phyloP scores from a whole-genome alignment of 2,113 vertebrate genomes.

The Protomyctophum bolini region DNA sequence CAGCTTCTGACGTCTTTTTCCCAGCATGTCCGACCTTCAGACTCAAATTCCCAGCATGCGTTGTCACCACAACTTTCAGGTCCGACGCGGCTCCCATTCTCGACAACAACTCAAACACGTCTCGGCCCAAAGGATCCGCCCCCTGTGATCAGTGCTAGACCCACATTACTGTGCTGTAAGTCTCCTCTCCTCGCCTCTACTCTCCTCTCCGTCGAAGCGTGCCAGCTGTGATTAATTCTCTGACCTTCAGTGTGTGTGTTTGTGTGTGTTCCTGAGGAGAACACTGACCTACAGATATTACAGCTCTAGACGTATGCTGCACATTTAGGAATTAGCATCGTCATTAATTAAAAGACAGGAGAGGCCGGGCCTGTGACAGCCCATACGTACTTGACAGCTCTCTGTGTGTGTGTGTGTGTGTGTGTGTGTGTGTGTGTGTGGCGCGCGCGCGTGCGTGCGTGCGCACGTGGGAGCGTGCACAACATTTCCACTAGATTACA shows the following conservation, averaged over 20 bases:
- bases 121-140: no score
- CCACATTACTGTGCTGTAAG: neutral
- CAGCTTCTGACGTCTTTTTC: no score
- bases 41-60: no score
- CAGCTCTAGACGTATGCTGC: neutral
- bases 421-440: no score
- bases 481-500: conserved; percentile 47
- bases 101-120: no score
- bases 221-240: conserved; percentile 38
- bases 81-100: no score
- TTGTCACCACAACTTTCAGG: no score
- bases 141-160: neutral
- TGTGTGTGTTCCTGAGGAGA: conserved; percentile 17
- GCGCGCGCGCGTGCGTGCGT: no score
- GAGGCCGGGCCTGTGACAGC: neutral
- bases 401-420: neutral
- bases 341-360: conserved; percentile 33
- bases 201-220: neutral
- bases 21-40: no score
- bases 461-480: neutral
- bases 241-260: conserved; percentile 41
- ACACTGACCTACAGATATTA: conserved; percentile 32
- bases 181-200: conserved; percentile 8
- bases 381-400: no score
- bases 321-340: conserved; percentile 47